phyloP scores from a whole-genome alignment of 2,797 vertebrate genomes.

The Acridotheres tristis region DNA sequence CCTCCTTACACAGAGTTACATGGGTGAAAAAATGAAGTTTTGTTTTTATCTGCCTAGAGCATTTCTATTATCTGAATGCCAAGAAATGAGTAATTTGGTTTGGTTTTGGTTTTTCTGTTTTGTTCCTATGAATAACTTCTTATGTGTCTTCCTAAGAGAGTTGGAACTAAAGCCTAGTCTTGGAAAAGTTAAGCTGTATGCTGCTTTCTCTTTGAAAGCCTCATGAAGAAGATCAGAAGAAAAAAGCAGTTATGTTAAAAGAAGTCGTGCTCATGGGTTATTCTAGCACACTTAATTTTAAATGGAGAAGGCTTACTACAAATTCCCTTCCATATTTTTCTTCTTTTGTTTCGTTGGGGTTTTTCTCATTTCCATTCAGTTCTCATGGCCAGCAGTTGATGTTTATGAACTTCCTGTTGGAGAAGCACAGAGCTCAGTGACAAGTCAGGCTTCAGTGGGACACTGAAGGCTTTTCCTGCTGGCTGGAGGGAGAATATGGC shows the following conservation, averaged over 20 bases:
- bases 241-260: background rate
- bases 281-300: background rate
- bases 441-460: background rate
- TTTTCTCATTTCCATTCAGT: background rate
- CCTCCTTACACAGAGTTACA: background rate
- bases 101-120: background rate
- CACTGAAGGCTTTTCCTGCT: background rate
- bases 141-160: constrained; percentile 14
- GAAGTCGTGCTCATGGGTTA: background rate
- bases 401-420: background rate
- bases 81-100: constrained; percentile 18
- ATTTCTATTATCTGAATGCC: constrained; percentile 1
- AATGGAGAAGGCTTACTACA: background rate
- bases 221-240: background rate
- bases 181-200: background rate
- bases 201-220: constrained; percentile 5
- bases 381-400: background rate
- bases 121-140: background rate
- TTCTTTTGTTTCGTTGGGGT: background rate
- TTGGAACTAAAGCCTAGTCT: background rate
- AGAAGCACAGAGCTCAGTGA: background rate
- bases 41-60: background rate
- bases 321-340: background rate
- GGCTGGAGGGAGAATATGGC: fast-evolving
- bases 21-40: background rate